Base-by-base conservation (phyloP, 2,888 invertebrate genomes). In the Stenchaetothrips biformis region DNA sequence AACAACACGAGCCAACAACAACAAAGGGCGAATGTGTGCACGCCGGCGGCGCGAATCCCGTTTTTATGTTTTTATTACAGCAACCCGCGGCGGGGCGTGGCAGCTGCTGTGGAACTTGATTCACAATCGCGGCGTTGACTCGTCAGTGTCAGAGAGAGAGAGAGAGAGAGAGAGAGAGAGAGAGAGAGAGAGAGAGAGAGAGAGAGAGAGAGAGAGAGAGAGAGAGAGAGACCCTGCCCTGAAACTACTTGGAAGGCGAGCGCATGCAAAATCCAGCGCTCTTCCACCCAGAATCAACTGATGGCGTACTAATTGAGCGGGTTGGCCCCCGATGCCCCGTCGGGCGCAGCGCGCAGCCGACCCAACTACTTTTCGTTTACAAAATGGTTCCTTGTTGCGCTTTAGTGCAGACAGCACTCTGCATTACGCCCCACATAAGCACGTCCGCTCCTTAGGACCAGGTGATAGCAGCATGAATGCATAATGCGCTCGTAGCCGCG, bases 391-490 rank as follows among this genome's bases (percentile, higher is more conserved):
- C 37, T 37, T 37, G 37, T 37, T 37, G 37, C 37, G 37, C 37
- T 37, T 37, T 37, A 37, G 37, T 37, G 37, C 37, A 37, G 37
- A 37, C 37, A 37, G 37, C 37, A 37, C 37, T 37, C 37, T 37
- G 37, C 37, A 37, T 37, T 53, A 53, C 13, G 1, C 16, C 53
- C 11, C 53, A 53, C 53, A 53, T 53, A 53, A 53, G 53, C 53
- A 53, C 53, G 53, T 53, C 53, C 53, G 53, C 53, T 53, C 53
- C 53, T 53, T 53, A 53, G 53, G 53, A 53, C 53, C 53, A 53
- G 53, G 53, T 53, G 53, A 53, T 53, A 53, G 53, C 53, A 21
- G 67, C 21, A 67, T 67, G 67, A 67, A 67, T 67, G 67, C 67
- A 6, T 67, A 67, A 67, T 67, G 67, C 67, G n/a, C 53, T 53